Evolutionary conservation across 2,113 vertebrate genomes (phyloP).

Genomic region (Calidris pygmaea): DNA sequence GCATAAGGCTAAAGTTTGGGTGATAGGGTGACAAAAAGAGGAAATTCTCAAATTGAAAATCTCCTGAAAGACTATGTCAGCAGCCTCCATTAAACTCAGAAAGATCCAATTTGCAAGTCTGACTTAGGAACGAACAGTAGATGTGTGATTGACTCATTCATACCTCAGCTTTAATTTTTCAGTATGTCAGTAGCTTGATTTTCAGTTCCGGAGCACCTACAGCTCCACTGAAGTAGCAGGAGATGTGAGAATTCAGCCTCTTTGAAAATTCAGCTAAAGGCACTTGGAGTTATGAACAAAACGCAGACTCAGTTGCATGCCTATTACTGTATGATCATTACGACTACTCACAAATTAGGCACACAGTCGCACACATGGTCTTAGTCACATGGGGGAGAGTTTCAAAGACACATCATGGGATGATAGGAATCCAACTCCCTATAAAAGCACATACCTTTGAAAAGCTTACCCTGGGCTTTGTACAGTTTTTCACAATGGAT

Average conservation of each 20-base stretch:
- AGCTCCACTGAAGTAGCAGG: conserved; percentile 55
- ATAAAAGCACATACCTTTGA: conserved; percentile 41
- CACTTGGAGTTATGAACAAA: conserved; percentile 60
- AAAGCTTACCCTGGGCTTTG: conserved; percentile 37
- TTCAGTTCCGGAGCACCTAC: conserved; percentile 29
- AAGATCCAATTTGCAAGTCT: not conserved
- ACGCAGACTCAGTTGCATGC: conserved; percentile 37
- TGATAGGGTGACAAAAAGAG: not conserved
- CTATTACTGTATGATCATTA: conserved; percentile 57
- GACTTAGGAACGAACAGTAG: not conserved
- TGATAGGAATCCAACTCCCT: conserved; percentile 24
- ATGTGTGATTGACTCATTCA: conserved; percentile 27
- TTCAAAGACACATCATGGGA: conserved; percentile 39
- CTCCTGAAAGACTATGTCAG: not conserved
- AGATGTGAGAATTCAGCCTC: conserved; percentile 51
- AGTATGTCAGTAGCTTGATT: conserved; percentile 39
- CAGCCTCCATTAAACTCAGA: not conserved
- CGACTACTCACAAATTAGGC: conserved; percentile 59
- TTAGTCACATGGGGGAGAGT: conserved; percentile 17
- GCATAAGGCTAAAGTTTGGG: not conserved
- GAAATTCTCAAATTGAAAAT: not conserved
- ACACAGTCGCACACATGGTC: conserved; percentile 19
- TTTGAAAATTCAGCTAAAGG: conserved; percentile 68
- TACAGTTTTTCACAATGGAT: conserved; percentile 29
- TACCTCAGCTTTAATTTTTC: conserved; percentile 46